Base-by-base conservation (phyloP, 2,113 vertebrate species). In the Henicopernis longicauda region DNA sequence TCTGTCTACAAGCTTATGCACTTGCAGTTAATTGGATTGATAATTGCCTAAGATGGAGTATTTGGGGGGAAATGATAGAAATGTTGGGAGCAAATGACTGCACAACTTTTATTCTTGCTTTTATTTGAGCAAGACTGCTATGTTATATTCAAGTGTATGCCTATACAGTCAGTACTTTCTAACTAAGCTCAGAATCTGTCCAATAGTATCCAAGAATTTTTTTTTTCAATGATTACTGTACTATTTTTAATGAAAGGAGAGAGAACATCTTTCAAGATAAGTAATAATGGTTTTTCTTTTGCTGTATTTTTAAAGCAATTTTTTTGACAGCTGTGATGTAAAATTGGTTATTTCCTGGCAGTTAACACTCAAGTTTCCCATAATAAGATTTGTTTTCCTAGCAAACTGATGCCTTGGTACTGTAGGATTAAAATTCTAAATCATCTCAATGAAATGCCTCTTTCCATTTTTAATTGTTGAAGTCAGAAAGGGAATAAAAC, bases 381-480 rank as follows among this genome's bases (percentile, higher is more conserved):
- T 91, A 96, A 54, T 82, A 96, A 81, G 55, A 36, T 94, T 74
- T 94, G 89, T 96, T 95, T 94, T 86, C 45, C 65, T 85, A 89
- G 61, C 44, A 92, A 97, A 96, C 73, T 55, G 58, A 83, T 95
- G 71, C 84, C 52, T 96, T 91, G 22, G 20, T 96, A 87, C 58
- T 65, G 57, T 80, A 93, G 66, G 66, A 96, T 92, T 95, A 93
- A 95, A 97, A 84, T 90, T 91, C 40, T 90, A 87, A 90, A 95
- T 97, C 55, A 89, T 91, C 66, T 79, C 45, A 80, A 80, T 95
- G 85, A 95, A 95, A 97, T 95, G 69, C 65, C 57, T 82, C n/a
- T 86, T 97, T 96, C 72, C 59, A 70, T 95, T 96, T 97, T 93
- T 96, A 94, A 96, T 96, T 95, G 62, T 92, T 80, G 32, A 89